Evolutionary conservation across 1,140 invertebrate genomes (phyloP), one percentile per base, ranked within the genome.

Genomic region (Zaprionus gabonicus): DNA sequence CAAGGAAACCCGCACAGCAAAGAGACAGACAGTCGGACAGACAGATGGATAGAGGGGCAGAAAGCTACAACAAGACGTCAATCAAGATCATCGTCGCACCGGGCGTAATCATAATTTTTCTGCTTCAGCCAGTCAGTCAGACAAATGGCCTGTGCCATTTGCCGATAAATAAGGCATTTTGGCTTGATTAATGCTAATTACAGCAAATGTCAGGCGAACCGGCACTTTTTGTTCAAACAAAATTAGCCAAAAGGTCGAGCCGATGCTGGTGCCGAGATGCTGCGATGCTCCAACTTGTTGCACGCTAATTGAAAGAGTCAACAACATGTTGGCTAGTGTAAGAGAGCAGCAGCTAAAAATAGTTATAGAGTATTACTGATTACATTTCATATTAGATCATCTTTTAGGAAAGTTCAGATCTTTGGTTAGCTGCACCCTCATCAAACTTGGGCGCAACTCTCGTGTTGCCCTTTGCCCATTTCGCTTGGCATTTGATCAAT

Each of bases 151-250:
- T 66, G 57, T 20, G 67, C 58, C 67, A 64, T 82, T 51, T 75
- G 68, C 68, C 58, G 73, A 65, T 71, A 76, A 71, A 76, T 76
- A 76, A 65, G 71, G 27, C 68, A 71, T 71, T 78, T 70, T 71
- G 62, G 80, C 72, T 82, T 86, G 84, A 86, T 88, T 80, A 86
- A 86, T 86, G 80, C 83, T 86, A 86, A 86, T 88, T 88, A 77
- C 76, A 66, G 49, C 71, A 78, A 78, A 82, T 78, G 79, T 81
- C 81, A 82, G 71, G 46, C 76, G 66, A 79, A 56, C 65, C 66
- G 17, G 38, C 63, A 36, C 38, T 58, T 74, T 69, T 72, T 81
- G 59, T 57, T 58, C 74, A 85, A 80, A 69, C 71, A 85, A 81
- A 81, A 79, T 80, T 56, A 58, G n/a, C 20, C 68, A 71, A 79